Evolutionary conservation across 2,888 invertebrate species (phyloP), one percentile per base, ranked within the genome.

Genomic region (Incurvaria masculella): DNA sequence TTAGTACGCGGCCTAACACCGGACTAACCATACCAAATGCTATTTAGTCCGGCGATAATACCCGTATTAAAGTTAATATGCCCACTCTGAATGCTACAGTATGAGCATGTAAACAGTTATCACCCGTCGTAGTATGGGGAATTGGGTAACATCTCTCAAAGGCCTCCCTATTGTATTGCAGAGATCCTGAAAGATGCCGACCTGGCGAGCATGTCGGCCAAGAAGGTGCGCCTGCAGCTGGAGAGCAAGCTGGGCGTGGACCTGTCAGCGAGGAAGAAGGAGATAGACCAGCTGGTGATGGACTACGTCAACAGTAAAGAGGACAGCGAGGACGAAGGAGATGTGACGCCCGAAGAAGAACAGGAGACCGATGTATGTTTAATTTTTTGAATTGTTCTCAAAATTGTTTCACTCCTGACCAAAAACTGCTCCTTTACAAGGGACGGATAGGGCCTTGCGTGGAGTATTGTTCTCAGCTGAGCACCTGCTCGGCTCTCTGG

Each of bases 251-350:
- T 94, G 8, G 87, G 86, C 33, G 79, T 85, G 45, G 91, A 94
- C 58, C 78, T 97, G 42, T 74, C 86, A 6, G 83, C 69, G 44
- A 89, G 92, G 60, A 94, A 91, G 70, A 88, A 90, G 64, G 85
- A 92, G 66, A 90, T 96, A n/a, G 93, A 94, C 64, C 83, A 87
- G 56, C 74, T 95, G 52, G 91, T 95, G 6, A 90, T 94, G 89
- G 89, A 91, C 55, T 87, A 85, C 58, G 81, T 83, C 2, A 72
- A 71, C 54, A 61, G 66, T 10, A 69, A 68, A 52, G 68, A 68
- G 45, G 52, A 56, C 18, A 47, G 45, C 0, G 46, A 71, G 2
- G 73, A 71, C 1, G 79, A 78, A 17, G 79, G 79, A 20, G 79
- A 70, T 42, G 76, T 72, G 20, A 81, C 74, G 8, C 81, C 78